Evolutionary conservation across 2,888 invertebrate species (phyloP), one percentile per base, ranked within the genome.

Genomic region (Cetonia aurata): DNA sequence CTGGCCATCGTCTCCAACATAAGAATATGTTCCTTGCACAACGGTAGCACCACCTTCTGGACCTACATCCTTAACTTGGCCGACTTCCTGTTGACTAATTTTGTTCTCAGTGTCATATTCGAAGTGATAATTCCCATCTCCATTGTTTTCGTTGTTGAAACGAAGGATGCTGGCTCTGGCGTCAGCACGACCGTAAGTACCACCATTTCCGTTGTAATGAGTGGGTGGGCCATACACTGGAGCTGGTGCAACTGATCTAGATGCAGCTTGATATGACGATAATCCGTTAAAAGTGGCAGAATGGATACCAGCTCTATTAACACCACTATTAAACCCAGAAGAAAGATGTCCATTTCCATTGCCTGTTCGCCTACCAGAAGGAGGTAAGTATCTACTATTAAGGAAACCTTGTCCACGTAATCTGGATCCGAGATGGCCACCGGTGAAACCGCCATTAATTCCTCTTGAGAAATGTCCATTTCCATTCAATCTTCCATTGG

Each of bases 1-100:
- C 67, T 84, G 83, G 19, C 88, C 88, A 33, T 81, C 80, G 1
- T 87, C 83, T 44, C 86, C 86, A 72, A 84, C 80, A 77, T 87
- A 88, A 0, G 86, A 85, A 68, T 86, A 88, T 75, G 86, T 85
- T 6, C 88, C 88, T 2, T 81, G 80, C 70, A 87, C 85, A 1
- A 77, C 79, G 0, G 85, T 1, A n/a, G 80, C 84, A 73, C 82
- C 79, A 6, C 86, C 85, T 3, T 82, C 70, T 12, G 57, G 42
- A 1, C 86, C 87, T 1, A 70, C 66, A 77, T 86, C 85, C 75
- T 81, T 81, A 65, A 87, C 69, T 37, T 60, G 52, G 0, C 80
- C 87, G 0, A 76, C 0, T 74, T 88, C 87, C 9, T 84, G 81
- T 6, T 87, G 81, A 0, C 86, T 86, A 0, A 86, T 85, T 0